A percentile compares a stretch with the other conserved stretches of the same genome.
phyloP scores from a whole-genome alignment of 2,888 invertebrate species.

The Campoplex nolae region DNA sequence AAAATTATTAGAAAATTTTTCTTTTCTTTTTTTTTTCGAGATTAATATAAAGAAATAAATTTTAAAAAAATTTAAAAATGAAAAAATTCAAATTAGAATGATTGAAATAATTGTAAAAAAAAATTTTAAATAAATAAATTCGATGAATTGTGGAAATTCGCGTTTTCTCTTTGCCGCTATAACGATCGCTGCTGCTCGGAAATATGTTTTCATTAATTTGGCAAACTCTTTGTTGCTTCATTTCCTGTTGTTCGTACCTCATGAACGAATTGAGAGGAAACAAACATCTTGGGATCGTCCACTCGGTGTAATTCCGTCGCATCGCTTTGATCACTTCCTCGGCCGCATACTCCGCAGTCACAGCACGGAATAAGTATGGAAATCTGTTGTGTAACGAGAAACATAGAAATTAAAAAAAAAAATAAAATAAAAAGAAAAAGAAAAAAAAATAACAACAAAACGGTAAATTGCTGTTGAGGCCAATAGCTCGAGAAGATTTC shows the following conservation, averaged over 20 bases:
- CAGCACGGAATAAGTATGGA: slow-evolving; percentile 76
- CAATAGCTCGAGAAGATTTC: neutral
- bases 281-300: slow-evolving; percentile 78
- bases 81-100: no score
- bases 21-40: no score
- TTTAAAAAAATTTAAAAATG: no score
- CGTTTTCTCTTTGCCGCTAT: neutral
- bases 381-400: slow-evolving; percentile 72
- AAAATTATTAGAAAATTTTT: no score
- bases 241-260: slow-evolving; percentile 72
- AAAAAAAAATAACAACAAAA: neutral
- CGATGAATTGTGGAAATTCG: no score
- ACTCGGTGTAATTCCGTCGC: slow-evolving; percentile 78
- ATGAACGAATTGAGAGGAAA: slow-evolving; percentile 75
- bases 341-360: slow-evolving; percentile 76
- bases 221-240: neutral
- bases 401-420: no score
- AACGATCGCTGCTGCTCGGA: neutral
- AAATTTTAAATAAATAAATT: no score
- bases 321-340: slow-evolving; percentile 77
- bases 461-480: neutral
- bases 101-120: no score
- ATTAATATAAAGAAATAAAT: no score
- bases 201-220: neutral
- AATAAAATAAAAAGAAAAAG: neutral